Base-by-base conservation (phyloP, 2,113 vertebrate genomes). In the Lagenorhynchus albirostris region DNA sequence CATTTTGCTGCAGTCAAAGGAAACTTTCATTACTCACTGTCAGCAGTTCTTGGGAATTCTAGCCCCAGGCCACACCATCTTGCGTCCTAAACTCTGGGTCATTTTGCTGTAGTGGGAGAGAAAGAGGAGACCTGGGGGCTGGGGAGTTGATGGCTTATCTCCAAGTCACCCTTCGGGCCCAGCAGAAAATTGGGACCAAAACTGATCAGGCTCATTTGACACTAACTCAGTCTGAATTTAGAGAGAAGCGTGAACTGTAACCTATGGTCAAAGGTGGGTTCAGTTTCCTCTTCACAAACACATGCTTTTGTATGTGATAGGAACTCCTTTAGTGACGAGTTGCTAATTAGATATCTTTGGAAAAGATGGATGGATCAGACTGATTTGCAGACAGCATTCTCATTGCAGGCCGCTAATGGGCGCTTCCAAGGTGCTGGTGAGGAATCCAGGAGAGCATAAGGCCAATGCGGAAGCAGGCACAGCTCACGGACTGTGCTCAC, bases 261-360 rank as follows among this genome's bases (percentile, higher is more conserved):
- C 2, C 17, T 7, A 2, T 14, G 1, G 12, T 44, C 62, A 60
- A 79, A 85, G 31, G 68, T 8, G 17, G 41, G 47, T n/a, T 65
- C 21, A 79, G 79, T 86, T 44, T 76, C 31, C 25, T 89, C 58
- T 31, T 67, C 31, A 53, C 26, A 77, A 26, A 31, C 67, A 50
- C 53, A 47, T 1, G 2, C n/a, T 50, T 96, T 50, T 36, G 20
- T 15, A 67, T 89, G 77, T 53, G 65, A 25, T 14, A 36, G 9
- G 73, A 86, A 73, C 58, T 63, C 74, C 93, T 77, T 76, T 58
- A 93, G 91, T 36, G 41, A 58, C 85, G 74, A 77, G 76, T 53
- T 73, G 58, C 65, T 91, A 77, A 95, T 94, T 74, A 71, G 70
- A 60, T 0, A 0, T 94, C 91, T 82, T 83, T 44, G 91, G 90